These are phyloP conservation scores for Bufo gargarizans DNA, from an alignment of 2,113 vertebrate genomes.

Conservation along the genomic window DNA sequence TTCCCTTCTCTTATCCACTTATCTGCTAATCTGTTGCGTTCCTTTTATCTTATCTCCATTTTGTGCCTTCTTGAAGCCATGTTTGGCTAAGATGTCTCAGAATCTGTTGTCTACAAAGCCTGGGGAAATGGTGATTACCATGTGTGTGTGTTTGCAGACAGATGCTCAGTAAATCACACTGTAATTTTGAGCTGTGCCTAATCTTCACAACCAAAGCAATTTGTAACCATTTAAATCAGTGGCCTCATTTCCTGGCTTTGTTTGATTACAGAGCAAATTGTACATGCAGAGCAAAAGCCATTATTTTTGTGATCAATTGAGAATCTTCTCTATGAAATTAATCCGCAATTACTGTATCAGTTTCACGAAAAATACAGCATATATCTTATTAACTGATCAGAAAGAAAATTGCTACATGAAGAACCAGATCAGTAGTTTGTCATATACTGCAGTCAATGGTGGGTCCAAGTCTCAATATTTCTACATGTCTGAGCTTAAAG, in stretches of 20 bases:
- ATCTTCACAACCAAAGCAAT: slow-evolving; percentile 31
- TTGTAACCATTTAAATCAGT: slow-evolving; percentile 27
- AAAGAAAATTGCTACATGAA: not conserved
- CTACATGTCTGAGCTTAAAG: too few species aligned
- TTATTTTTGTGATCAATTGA: not conserved
- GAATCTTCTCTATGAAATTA: slow-evolving; percentile 10
- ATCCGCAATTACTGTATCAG: not conserved
- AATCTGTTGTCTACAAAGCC: slow-evolving; percentile 41
- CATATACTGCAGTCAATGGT: not conserved
- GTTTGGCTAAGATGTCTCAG: not conserved
- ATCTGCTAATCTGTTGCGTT: not conserved
- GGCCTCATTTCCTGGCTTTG: slow-evolving; percentile 16
- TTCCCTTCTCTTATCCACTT: slow-evolving; percentile 33
- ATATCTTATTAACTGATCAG: slow-evolving; percentile 1
- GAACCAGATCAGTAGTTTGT: not conserved
- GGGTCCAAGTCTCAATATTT: too few species aligned
- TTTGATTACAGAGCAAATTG: slow-evolving; percentile 30
- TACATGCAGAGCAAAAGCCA: not conserved
- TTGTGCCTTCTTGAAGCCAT: slow-evolving; percentile 6
- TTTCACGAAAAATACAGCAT: not conserved
- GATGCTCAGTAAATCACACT: slow-evolving; percentile 29
- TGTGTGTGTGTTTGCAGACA: slow-evolving; percentile 15
- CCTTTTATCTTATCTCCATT: slow-evolving; percentile 24
- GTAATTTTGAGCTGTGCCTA: slow-evolving; percentile 32
- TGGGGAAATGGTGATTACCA: slow-evolving; percentile 19